These are phyloP conservation scores for Hetaerina americana DNA, from an alignment of 1,140 invertebrate genomes.

Conservation along the genomic window DNA sequence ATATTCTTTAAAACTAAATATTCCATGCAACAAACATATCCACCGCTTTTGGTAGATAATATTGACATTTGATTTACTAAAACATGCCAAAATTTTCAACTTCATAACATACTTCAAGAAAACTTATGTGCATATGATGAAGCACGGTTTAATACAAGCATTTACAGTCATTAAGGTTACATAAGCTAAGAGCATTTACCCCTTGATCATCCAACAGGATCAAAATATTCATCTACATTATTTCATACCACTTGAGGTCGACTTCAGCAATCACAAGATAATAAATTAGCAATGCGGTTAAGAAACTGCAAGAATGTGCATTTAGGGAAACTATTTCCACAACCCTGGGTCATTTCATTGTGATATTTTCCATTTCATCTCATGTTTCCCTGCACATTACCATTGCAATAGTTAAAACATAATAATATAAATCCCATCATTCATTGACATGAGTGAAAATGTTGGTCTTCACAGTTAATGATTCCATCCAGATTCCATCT, in stretches of 20 bases:
- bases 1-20: background rate
- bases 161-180: background rate
- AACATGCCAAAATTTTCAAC: background rate
- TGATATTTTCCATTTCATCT: background rate
- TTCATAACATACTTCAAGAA: background rate
- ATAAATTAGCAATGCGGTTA: background rate
- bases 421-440: background rate
- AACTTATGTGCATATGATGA: background rate
- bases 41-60: background rate
- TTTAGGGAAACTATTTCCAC: background rate
- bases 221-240: conserved; percentile 1
- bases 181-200: background rate
- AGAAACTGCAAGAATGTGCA: background rate
- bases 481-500: background rate
- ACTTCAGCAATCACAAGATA: background rate
- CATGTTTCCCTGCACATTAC: background rate
- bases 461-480: background rate
- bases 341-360: background rate
- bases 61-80: background rate
- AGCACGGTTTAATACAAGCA: background rate
- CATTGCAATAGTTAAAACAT: background rate
- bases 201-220: background rate
- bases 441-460: background rate
- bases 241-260: background rate
- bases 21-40: background rate